Percentiles rank a stretch among this genome's conserved stretches.
phyloP scores from a whole-genome alignment of 2,888 invertebrate species.

The Helleia helle region DNA sequence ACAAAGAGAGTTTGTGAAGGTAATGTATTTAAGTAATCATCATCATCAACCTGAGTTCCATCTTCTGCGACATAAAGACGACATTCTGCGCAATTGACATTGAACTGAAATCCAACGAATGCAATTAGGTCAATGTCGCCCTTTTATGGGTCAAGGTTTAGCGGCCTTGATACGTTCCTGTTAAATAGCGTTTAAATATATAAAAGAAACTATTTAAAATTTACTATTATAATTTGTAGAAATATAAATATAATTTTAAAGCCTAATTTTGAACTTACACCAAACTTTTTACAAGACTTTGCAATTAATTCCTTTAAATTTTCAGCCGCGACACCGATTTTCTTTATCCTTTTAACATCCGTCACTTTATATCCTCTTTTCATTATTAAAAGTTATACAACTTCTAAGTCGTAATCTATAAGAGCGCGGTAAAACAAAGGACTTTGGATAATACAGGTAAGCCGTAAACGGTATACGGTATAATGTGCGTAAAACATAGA shows the following conservation, averaged over 20 bases:
- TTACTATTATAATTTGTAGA: not conserved
- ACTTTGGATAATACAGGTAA: no score
- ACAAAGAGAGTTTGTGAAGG: slow-evolving; percentile 85
- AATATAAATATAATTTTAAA: no score
- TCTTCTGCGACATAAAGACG: slow-evolving; percentile 76
- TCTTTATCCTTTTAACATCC: slow-evolving; percentile 77
- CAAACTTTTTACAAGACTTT: slow-evolving; percentile 79
- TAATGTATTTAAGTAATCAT: slow-evolving; percentile 83
- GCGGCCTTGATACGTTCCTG: slow-evolving; percentile 33
- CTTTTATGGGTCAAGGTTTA: slow-evolving; percentile 27
- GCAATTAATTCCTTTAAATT: slow-evolving; percentile 77
- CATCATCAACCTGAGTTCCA: slow-evolving; percentile 81
- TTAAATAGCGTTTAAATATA: not conserved
- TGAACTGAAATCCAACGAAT: slow-evolving; percentile 49
- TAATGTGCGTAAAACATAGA: no score
- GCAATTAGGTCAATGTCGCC: slow-evolving; percentile 43
- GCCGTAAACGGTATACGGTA: no score
- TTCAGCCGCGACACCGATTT: slow-evolving; percentile 81
- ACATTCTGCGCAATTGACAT: slow-evolving; percentile 60
- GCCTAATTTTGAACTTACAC: no score
- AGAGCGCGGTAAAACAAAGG: not conserved
- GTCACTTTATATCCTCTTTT: slow-evolving; percentile 83
- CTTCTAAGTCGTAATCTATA: not conserved
- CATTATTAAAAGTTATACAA: slow-evolving; percentile 40
- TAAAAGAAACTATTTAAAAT: slow-evolving; percentile 22